Percentiles rank a stretch among this genome's conserved stretches.
phyloP scores from a whole-genome alignment of 2,113 vertebrate genomes.

The Steatornis caripensis region DNA sequence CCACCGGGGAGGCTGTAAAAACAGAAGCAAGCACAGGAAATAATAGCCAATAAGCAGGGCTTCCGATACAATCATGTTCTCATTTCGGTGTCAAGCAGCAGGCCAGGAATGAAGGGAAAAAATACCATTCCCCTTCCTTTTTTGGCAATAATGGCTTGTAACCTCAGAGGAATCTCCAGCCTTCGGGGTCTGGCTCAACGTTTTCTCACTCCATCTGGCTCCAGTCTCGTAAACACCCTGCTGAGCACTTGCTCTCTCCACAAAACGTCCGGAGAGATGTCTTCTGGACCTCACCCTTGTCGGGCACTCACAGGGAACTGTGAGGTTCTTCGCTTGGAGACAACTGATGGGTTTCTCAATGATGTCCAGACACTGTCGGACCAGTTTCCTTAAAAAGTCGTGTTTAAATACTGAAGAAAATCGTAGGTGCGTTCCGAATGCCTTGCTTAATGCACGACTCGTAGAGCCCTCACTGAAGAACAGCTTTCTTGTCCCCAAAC shows the following conservation, averaged over 20 bases:
- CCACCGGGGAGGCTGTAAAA: slow-evolving; percentile 52
- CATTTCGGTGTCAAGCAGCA: slow-evolving; percentile 48
- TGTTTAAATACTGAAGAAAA: background rate
- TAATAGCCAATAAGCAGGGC: slow-evolving; percentile 66
- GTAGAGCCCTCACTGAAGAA: background rate
- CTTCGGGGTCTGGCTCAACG: background rate
- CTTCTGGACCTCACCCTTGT: background rate
- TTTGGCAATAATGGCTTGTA: slow-evolving; percentile 11
- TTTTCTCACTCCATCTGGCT: slow-evolving; percentile 31
- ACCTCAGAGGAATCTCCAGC: background rate
- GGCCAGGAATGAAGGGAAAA: slow-evolving; percentile 26
- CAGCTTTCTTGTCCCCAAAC: background rate
- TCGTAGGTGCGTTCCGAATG: background rate
- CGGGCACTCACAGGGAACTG: background rate
- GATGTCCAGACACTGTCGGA: background rate
- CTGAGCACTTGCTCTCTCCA: background rate
- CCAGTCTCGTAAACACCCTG: background rate
- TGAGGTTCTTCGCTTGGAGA: background rate
- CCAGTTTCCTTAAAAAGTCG: background rate
- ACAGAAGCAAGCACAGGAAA: slow-evolving; percentile 78
- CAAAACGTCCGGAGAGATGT: background rate
- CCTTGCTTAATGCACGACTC: background rate
- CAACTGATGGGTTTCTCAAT: background rate
- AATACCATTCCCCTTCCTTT: slow-evolving; percentile 47
- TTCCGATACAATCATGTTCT: slow-evolving; percentile 69